Base-by-base conservation (phyloP, 2,888 invertebrate species). In the Amphipyra berbera region DNA sequence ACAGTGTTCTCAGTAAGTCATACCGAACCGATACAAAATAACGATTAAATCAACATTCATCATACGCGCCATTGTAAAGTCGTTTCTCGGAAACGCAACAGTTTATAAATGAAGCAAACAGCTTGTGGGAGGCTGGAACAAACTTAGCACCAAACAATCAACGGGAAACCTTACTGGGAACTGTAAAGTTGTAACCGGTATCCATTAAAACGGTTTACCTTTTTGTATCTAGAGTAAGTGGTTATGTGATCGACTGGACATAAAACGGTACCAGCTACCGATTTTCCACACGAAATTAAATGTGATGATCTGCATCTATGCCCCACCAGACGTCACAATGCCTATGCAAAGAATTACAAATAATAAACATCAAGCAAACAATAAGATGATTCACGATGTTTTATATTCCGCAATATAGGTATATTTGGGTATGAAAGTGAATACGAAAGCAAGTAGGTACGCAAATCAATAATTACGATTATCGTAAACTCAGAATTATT, bases 31-130 rank as follows among this genome's bases (percentile, higher is more conserved):
- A 74, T 58, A 80, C 78, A 78, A 77, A 82, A 79, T 78, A 75
- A 70, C 72, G 69, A 76, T 78, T 72, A 78, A 73, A 68, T 68
- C 65, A 73, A 65, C 77, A 76, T 77, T 62, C 72, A 82, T 78
- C 80, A 78, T 71, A 78, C 55, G 50, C 52, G 15, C 73, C 72
- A 68, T 73, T 73, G 75, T 79, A 76, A 79, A 78, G 74, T 72
- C 55, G 70, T 59, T 88, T 86, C 88, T 78, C 56, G 78, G 89
- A 87, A 89, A 65, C 58, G 63, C 53, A 64, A 77, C 64, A 82
- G 84, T 82, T 83, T 82, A 81, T 80, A 80, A 80, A 80, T 81
- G 79, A 82, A 83, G 80, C 81, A 83, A 83, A 84, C 79, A 70
- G 55, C 74, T 78, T 76, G 78, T 82, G 81, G 79, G 84, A 82